Evolutionary conservation across 2,888 invertebrate genomes (phyloP), one percentile per base, ranked within the genome.

Genomic region (Mesorhabditis sp.): DNA sequence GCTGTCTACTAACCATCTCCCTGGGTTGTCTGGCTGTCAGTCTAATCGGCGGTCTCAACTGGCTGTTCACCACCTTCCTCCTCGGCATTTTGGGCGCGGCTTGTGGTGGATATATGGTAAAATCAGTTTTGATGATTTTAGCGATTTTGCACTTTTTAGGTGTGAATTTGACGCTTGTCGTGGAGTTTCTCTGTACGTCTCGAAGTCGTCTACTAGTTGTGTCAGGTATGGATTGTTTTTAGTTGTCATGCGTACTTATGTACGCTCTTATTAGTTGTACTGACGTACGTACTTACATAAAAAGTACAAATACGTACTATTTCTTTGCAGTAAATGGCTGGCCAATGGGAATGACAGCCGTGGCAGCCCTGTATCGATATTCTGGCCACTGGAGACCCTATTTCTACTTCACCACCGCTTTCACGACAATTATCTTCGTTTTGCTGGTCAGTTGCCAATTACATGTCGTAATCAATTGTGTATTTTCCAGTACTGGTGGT

Each of bases 101-200:
- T 28, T 76, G 73, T 65, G 81, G 82, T 15, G 81, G 76, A 7
- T 82, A 80, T 67, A 83, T 82, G 80, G 82, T 83, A 50, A 50
- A 50, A 50, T 28, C 28, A 28, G 58, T 13, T 50, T n/a, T 10
- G 2, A 13, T 13, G n/a, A 50, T n/a, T 50, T 50, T 13, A 13
- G 58, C 58, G n/a, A 50, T 13, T 13, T 13, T n/a, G 2, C 58
- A 10, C 58, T 50, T 50, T 50, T 50, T n/a, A 50, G 58, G 58
- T 50, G 58, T 50, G 58, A 50, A 50, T 50, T 50, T 50, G 58
- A 50, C 58, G 7, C 58, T 50, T 10, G 58, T 50, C 10, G 58
- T 50, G 10, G 58, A 50, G n/a, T 50, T 50, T 50, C n/a, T 50
- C 10, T 50, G 58, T n/a, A 50, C 58, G n/a, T 50, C 58, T 10